Base-by-base conservation (phyloP, 2,113 vertebrate genomes). In the Typhlomys cinereus region DNA sequence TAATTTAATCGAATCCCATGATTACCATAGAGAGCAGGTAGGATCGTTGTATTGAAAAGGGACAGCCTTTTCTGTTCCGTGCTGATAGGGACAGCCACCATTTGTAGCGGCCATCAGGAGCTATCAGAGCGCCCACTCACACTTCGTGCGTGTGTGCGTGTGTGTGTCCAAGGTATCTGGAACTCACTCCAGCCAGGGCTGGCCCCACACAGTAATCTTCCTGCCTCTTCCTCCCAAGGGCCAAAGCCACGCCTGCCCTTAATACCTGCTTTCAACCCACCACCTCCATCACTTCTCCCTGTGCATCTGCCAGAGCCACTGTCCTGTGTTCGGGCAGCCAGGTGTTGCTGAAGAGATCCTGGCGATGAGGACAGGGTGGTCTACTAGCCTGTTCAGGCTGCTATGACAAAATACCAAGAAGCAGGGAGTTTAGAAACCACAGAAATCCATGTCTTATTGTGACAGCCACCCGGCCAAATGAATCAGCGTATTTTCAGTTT, bases 1-100 rank as follows among this genome's bases (percentile, higher is more conserved):
- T 94, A 82, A 85, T 76, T 97, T 90, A 89, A 95, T 95, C 89
- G 91, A 71, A 78, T 93, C 44, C 61, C 41, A 89, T 89, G 57
- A 89, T 44, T 44, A 34, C 82, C 91, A 80, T 78, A 81, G 84
- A 81, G n/a, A 92, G 39, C 78, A 31, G 13, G 9, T 12, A 14
- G 20, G 20, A 74, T 31, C 21, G 74, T 36, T 14, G 20, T 25
- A 48, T 4, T 52, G 48, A 5, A 36, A 34, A 34, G 11, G 29
- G 20, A 36, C 7, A n/a, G n/a, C n/a, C n/a, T n/a, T n/a, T n/a
- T n/a, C n/a, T n/a, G n/a, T n/a, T n/a, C n/a, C n/a, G n/a, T n/a
- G n/a, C n/a, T n/a, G n/a, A n/a, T n/a, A n/a, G n/a, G n/a, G n/a
- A n/a, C n/a, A n/a, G n/a, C n/a, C n/a, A n/a, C n/a, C n/a, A n/a